Evolutionary conservation across 2,888 invertebrate genomes (phyloP), one percentile per base, ranked within the genome.

Genomic region (Mayetiola destructor): DNA sequence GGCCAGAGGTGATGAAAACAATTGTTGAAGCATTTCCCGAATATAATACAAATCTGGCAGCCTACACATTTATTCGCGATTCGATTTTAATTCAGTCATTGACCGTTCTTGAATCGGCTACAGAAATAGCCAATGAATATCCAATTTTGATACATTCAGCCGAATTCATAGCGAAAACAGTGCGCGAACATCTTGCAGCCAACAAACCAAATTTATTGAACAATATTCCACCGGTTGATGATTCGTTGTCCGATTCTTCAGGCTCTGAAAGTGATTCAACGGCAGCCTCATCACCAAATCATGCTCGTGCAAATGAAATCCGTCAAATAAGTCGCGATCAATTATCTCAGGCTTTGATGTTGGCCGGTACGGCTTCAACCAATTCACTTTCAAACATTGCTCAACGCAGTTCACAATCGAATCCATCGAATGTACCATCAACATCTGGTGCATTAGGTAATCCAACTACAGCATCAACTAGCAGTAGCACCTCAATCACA

Each of bases 11-110:
- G 2, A 66, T 85, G 30, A 81, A 84, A 63, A 82, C 82, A 65
- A 77, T 87, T 18, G 75, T 84, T 20, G 76, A 78, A 2, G 78
- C 80, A 29, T 80, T 80, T 59, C 85, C 85, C 8, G 82, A 80
- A 23, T 74, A 87, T 37, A 75, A 76, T 5, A 76, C 80, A 52
- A 85, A 87, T 70, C 77, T 83, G 5, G 78, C 81, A 2, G 84
- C 84, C 4, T 74, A 85, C 57, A 81, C 85, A 0, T 76, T 86
- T 62, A 76, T 87, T 35, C 80, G 82, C 64, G 85, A 86, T 67
- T 80, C 82, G 12, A 82, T 85, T 61, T 70, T 87, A 9, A 76
- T 87, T 62, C 76, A 79, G 36, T 79, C 83, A 59, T 71, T 86
- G 59, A 77, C 80, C 20, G 81, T 84, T 64, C 74, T 77, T 1